Evolutionary conservation across 2,797 vertebrate species (phyloP), one percentile per base, ranked within the genome.

Genomic region (Halcyon smyrnensis): DNA sequence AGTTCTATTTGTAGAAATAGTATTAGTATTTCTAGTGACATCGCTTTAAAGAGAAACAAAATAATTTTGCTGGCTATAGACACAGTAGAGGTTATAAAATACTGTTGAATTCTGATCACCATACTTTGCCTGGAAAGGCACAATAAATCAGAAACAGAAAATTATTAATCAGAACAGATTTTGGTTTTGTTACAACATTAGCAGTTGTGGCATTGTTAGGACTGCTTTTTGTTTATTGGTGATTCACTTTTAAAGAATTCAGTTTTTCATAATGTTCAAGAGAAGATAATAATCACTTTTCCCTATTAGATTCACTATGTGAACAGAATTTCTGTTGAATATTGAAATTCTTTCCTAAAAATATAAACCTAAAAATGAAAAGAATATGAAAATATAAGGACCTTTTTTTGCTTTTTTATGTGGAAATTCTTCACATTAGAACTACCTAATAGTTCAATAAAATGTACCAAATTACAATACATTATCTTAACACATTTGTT

Each of bases 241-340:
- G 48, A 89, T 92, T 94, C 84, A 7, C 21, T 96, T 90, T 89
- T 74, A 71, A 93, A 84, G 48, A 90, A 6, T 75, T 56, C 17
- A 69, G 36, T 17, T 68, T 92, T 53, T 90, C 10, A 5, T 57
- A 82, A 63, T 43, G 25, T 34, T 27, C 23, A 75, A 67, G 9
- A n/a, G 54, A 79, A 86, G 41, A 89, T 36, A 57, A 53, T 28
- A 81, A 78, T 59, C 50, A 53, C 23, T 70, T 53, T 81, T 1
- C 0, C 4, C 19, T 27, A 16, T 32, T 77, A 83, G 15, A 88
- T 67, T 93, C 13, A 39, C 84, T 73, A 71, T 59, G 30, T 32
- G 59, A 63, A 77, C 9, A 15, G 21, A 95, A 6, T 4, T 57
- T 91, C 50, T 68, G 14, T 30, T 79, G n/a, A 48, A 95, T 81